Evolutionary conservation across 2,888 invertebrate genomes (phyloP), one percentile per base, ranked within the genome.

Genomic region (Clusia tigrina): DNA sequence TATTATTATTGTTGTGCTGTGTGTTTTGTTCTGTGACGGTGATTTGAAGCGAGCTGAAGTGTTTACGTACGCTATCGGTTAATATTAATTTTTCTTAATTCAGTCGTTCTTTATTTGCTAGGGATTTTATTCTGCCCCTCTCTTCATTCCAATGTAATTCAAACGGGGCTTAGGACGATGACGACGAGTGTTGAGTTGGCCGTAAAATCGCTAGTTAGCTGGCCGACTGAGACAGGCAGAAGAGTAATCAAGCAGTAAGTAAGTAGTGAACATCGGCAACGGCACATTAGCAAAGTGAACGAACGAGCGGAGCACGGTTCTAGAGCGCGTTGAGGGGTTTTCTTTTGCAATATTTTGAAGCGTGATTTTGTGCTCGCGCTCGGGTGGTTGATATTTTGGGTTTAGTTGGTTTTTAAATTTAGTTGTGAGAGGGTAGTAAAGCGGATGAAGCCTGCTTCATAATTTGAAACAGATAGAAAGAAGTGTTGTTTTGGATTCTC

Each of bases 361-460:
- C 42, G 42, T 42, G 42, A 42, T 42, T 48, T 48, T 48, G 18
- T 18, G 77, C 76, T 74, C 75, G 78, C 78, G 75, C 78, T 75
- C 71, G 76, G 75, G 76, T 81, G 76, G 78, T 78, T 74, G 77
- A 69, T 75, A n/a, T 70, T 74, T 75, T 76, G 78, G 75, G 78
- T 80, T 80, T 79, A 80, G 78, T 80, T 74, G 77, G 75, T 74
- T 78, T 80, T 78, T 80, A 80, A 81, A 81, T 82, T 79, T 80
- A 80, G 81, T 79, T 76, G 81, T 81, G 80, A 81, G 81, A 80
- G 80, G 80, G 82, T 80, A 81, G 80, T 66, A 65, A 55, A 65
- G 54, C 58, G 22, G 12, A n/a, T n/a, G n/a, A n/a, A n/a, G n/a
- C n/a, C n/a, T n/a, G n/a, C n/a, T n/a, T n/a, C n/a, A n/a, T n/a